Evolutionary conservation across 2,888 invertebrate genomes (phyloP).

Genomic region (Diabrotica balteata): DNA sequence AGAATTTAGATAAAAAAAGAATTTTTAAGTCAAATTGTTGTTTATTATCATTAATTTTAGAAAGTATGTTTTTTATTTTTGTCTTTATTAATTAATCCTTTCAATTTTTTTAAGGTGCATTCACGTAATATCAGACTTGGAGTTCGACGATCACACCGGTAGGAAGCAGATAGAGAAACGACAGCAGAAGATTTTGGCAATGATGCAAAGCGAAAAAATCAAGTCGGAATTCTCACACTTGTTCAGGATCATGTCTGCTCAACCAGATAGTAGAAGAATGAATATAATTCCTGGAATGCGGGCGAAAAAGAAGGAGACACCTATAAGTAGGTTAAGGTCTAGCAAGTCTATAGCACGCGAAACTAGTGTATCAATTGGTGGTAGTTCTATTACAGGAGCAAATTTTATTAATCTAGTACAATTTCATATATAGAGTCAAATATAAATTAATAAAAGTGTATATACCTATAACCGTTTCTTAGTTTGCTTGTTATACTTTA

Average conservation of each 20-base stretch:
- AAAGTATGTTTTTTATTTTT: neutral
- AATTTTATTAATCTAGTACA: conserved; percentile 7
- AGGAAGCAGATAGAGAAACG: conserved; percentile 57
- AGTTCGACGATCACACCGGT: conserved; percentile 55
- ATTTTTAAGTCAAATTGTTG: no score
- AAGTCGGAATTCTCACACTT: conserved; percentile 59
- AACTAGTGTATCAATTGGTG: no score
- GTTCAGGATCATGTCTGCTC: conserved; percentile 60
- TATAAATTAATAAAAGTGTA: neutral
- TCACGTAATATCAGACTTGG: conserved; percentile 55
- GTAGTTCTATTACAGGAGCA: conserved; percentile 1
- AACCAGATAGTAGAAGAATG: conserved; percentile 60
- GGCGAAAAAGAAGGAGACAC: neutral
- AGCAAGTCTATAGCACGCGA: no score
- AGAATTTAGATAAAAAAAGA: no score
- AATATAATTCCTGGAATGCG: conserved; percentile 59
- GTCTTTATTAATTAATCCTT: neutral
- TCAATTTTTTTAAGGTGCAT: conserved; percentile 43
- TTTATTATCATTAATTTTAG: no score
- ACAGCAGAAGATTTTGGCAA: conserved; percentile 57
- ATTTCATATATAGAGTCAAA: conserved; percentile 1
- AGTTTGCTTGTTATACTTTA: no score
- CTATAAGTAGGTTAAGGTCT: no score
- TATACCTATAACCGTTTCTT: no score
- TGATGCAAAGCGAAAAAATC: conserved; percentile 58